Conservation (phyloP, 2,888 invertebrate genomes). For the Patella ulyssiponensis region DNA sequence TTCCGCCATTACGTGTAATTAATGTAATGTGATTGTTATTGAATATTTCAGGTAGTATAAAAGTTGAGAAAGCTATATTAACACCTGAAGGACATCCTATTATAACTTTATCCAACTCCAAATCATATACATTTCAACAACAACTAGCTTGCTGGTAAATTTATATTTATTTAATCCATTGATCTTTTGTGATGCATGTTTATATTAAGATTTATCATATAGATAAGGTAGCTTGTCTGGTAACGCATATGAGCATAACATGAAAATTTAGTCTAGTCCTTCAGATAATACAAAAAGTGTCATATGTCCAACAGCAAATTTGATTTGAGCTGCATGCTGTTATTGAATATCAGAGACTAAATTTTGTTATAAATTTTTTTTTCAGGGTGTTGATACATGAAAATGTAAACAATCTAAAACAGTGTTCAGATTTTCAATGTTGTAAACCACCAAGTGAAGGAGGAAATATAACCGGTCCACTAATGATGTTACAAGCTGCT, state of each 20-base stretch:
- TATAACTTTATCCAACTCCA: conserved; percentile 87
- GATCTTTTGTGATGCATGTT: not conserved
- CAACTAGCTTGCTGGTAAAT: conserved; percentile 78
- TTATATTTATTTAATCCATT: not conserved
- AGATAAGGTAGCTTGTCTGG: too few species aligned
- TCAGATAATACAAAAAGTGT: too few species aligned
- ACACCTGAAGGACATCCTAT: conserved; percentile 86
- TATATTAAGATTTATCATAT: not conserved
- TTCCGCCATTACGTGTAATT: too few species aligned
- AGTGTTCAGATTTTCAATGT: conserved; percentile 67
- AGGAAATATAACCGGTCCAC: not conserved
- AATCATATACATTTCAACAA: conserved; percentile 86
- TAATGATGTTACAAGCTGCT: not conserved
- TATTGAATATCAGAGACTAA: too few species aligned
- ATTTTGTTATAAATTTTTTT: not conserved
- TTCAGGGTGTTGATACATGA: conserved; percentile 58
- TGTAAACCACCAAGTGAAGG: conserved; percentile 30
- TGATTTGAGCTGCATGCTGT: too few species aligned
- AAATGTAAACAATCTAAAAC: conserved; percentile 70
- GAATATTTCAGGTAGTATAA: conserved; percentile 46
- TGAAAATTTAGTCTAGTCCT: too few species aligned
- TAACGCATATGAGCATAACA: too few species aligned
- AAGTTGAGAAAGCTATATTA: conserved; percentile 74
- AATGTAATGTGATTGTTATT: not conserved
- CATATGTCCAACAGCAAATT: too few species aligned